Evolutionary conservation across 2,113 vertebrate species (phyloP), one percentile per base, ranked within the genome.

Genomic region (Papio anubis): DNA sequence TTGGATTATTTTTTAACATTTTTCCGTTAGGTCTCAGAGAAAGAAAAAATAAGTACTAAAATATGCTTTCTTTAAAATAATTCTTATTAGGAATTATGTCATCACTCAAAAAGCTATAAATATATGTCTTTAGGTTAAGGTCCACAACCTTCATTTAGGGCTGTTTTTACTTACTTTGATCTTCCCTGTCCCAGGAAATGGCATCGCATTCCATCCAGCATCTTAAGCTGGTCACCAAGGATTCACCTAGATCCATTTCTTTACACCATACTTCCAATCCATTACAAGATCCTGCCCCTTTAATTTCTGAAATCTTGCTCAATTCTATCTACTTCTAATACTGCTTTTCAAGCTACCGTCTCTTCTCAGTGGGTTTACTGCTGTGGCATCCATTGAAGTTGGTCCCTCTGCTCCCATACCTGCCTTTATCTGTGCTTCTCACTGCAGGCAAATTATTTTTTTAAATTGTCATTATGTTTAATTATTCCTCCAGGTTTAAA

Each of bases 11-110:
- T 73, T 27, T 38, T 93, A 83, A 45, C 57, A 57, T 87, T 88
- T 93, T 93, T 72, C 18, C 4, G 13, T 80, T 93, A 64, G 25
- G 14, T 76, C 40, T 95, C 11, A 94, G 84, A 95, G 85, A 89
- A 61, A 83, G 57, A 78, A 83, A 70, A 81, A 35, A 32, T 16
- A 85, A n/a, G 1, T 32, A 91, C 8, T 82, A 80, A 88, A 61
- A 85, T 81, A 55, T 76, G 1, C 17, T 72, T 48, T 92, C 43
- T 86, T 76, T 55, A 50, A 66, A 70, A 43, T 93, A 80, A 75
- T 70, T 43, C 2, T 50, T 86, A 25, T 35, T 96, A 81, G 52
- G 52, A 48, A 52, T 87, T 87, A 84, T 14, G 61, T 64, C 61
- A 64, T 43, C 21, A 83, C 43, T 93, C 48, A 48, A 40, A 32